phyloP scores from a whole-genome alignment of 1,140 invertebrate genomes.

The Ips typographus region DNA sequence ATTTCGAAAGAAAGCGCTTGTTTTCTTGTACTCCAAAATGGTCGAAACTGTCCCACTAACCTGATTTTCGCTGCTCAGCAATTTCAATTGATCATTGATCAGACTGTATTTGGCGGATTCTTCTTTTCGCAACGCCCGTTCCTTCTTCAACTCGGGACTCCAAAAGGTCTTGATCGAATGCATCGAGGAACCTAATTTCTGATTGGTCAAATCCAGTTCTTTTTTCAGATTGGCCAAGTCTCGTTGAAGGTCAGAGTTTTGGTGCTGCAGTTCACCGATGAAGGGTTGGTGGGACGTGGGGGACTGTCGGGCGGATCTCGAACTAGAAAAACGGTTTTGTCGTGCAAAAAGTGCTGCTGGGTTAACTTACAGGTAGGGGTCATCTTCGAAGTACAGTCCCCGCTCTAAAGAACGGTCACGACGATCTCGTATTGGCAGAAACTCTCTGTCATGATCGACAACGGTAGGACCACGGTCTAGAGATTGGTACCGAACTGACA shows the following conservation, averaged over 20 bases:
- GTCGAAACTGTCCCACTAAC: conserved; percentile 54
- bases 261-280: conserved; percentile 90
- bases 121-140: conserved; percentile 93
- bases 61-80: conserved; percentile 96
- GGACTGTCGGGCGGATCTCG: conserved; percentile 72
- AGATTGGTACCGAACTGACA: conserved; percentile 71
- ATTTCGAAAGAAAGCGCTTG: too few relatives aligned
- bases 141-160: conserved; percentile 99
- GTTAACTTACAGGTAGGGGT: conserved; percentile 61
- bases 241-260: conserved; percentile 93
- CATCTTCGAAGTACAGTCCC: conserved; percentile 72
- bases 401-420: conserved; percentile 64
- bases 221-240: conserved; percentile 95
- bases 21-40: too few relatives aligned
- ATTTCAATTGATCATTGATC: conserved; percentile 95
- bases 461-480: conserved; percentile 68
- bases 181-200: conserved; percentile 98
- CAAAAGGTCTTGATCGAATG: conserved; percentile 99
- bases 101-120: conserved; percentile 96
- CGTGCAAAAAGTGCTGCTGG: background rate
- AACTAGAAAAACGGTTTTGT: background rate
- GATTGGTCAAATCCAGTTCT: conserved; percentile 95
- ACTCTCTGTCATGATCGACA: conserved; percentile 71
- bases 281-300: conserved; percentile 63
- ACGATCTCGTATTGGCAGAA: conserved; percentile 74